A percentile compares a stretch with the other conserved stretches of the same genome.
Evolutionary conservation across 1,140 invertebrate species (phyloP).

Genomic region (Araneus ventricosus): DNA sequence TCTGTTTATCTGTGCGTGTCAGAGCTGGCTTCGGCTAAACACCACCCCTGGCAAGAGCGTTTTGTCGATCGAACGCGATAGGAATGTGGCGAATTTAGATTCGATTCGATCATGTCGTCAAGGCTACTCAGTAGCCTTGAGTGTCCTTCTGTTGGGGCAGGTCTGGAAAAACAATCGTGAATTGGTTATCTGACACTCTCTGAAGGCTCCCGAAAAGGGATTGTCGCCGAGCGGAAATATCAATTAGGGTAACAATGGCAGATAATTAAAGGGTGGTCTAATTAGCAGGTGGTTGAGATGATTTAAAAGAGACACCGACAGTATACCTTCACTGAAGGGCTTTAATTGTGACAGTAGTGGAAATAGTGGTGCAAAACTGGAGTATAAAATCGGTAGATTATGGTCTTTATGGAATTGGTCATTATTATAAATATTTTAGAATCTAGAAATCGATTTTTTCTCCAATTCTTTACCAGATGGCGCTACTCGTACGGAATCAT

Average conservation of each 20-base stretch:
- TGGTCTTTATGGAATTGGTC: too few relatives aligned
- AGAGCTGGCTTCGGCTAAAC: neutral
- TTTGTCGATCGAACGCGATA: slow-evolving; percentile 1
- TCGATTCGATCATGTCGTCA: neutral
- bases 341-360: too few relatives aligned
- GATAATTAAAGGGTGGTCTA: neutral
- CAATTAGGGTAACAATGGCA: neutral
- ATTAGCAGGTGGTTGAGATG: neutral
- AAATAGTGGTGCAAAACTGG: too few relatives aligned
- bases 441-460: too few relatives aligned
- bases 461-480: too few relatives aligned
- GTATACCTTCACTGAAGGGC: too few relatives aligned
- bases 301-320: neutral
- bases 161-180: neutral
- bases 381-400: too few relatives aligned
- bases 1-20: slow-evolving; percentile 25
- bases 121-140: neutral
- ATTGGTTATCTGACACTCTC: neutral
- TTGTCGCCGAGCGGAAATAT: slow-evolving; percentile 7
- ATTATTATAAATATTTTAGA: too few relatives aligned
- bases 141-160: neutral
- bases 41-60: neutral
- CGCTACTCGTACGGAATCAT: too few relatives aligned
- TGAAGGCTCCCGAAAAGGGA: neutral
- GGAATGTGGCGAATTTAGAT: slow-evolving; percentile 20